These are phyloP conservation scores for Iselma pallidipennis DNA, from an alignment of 2,888 invertebrate species.

Conservation along the genomic window DNA sequence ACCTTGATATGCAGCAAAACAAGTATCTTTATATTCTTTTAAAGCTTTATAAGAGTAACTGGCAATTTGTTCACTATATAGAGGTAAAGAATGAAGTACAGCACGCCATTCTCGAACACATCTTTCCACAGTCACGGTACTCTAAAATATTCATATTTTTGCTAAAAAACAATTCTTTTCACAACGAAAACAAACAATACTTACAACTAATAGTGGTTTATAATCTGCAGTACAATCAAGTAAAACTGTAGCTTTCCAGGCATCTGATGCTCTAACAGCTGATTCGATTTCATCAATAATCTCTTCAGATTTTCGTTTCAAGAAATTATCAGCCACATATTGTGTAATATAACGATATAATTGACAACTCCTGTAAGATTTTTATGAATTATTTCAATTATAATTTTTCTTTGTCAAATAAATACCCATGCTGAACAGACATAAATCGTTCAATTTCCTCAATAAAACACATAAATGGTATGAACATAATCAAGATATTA, in stretches of 20 bases:
- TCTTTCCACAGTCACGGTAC: slow-evolving; percentile 72
- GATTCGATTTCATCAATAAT: slow-evolving; percentile 69
- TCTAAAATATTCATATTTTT: slow-evolving; percentile 57
- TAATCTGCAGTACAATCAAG: slow-evolving; percentile 69
- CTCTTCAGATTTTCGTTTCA: slow-evolving; percentile 73
- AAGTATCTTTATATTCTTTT: slow-evolving; percentile 74
- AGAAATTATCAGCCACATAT: slow-evolving; percentile 85
- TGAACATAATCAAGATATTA: slow-evolving; percentile 77
- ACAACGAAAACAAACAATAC: slow-evolving; percentile 12
- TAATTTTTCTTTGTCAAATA: slow-evolving; percentile 36
- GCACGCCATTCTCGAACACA: slow-evolving; percentile 68
- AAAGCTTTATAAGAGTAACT: slow-evolving; percentile 72
- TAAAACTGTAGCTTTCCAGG: slow-evolving; percentile 77
- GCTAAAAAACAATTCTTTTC: background rate
- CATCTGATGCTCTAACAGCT: slow-evolving; percentile 74
- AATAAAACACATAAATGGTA: slow-evolving; percentile 80
- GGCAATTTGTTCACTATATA: slow-evolving; percentile 75
- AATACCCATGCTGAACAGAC: slow-evolving; percentile 60
- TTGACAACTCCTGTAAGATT: slow-evolving; percentile 68
- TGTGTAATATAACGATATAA: slow-evolving; percentile 83
- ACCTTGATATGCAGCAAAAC: slow-evolving; percentile 72
- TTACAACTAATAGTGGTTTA: slow-evolving; percentile 69
- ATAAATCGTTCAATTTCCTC: slow-evolving; percentile 76
- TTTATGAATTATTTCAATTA: slow-evolving; percentile 6
- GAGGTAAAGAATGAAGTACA: slow-evolving; percentile 71